Evolutionary conservation across 2,113 vertebrate genomes (phyloP), one percentile per base, ranked within the genome.

Genomic region (Bos javanicus): DNA sequence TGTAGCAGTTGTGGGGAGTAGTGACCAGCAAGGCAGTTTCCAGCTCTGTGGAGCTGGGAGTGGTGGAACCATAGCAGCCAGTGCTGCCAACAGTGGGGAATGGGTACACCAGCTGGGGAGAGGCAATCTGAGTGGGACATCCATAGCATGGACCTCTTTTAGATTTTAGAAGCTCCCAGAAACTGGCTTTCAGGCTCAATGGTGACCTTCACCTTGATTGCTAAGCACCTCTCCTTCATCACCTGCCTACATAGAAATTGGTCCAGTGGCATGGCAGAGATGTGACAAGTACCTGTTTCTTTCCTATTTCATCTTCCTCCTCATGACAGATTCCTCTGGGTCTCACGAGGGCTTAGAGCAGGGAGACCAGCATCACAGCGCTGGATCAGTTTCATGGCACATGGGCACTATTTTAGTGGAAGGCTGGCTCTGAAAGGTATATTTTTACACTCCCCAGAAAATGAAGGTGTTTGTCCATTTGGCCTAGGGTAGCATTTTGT

Each of bases 381-480:
- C 76, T 48, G 33, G 94, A 83, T 94, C 82, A 56, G 28, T 89
- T 95, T 62, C 26, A 71, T 94, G 91, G 71, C 25, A 62, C 60
- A 6, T 30, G 39, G 57, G 10, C 71, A 85, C 94, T 91, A 67
- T 74, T 97, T 98, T 92, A 88, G 46, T 78, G 60, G 88, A 78
- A 90, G 96, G 23, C 85, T 91, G 62, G 21, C 67, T 95, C 60
- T 67, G 74, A 95, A 96, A 93, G 82, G 64, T 95, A 84, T 96
- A 96, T 96, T 96, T 98, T 96, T 94, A 95, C 36, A 93, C 90
- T 96, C n/a, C 80, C 56, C 78, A 87, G 97, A 97, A 98, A 97
- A 97, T 95, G 93, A 97, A 98, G 78, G 95, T 57, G 17, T 98
- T 96, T 95, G 56, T 95, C 90, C 90, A 8, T 98, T 98, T 97